These are phyloP conservation scores for Tinamus major DNA, from an alignment of 2,797 vertebrate species.

Conservation along the genomic window DNA sequence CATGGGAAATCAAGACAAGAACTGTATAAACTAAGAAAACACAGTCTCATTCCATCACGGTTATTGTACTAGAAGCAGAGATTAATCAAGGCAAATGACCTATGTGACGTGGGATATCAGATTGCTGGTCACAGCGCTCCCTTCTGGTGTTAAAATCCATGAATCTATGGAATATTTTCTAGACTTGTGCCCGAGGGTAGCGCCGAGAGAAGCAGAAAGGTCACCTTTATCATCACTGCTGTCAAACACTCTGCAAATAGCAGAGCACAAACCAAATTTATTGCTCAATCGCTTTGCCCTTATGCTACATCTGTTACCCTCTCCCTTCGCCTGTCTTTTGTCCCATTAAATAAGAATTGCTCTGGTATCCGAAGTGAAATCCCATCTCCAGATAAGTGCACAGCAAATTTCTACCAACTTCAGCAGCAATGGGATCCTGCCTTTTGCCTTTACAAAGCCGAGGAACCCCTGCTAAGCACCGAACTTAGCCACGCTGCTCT, in stretches of 20 bases:
- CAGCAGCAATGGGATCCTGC: rapidly evolving
- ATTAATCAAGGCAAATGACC: background rate
- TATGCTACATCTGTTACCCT: background rate
- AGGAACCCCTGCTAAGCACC: background rate
- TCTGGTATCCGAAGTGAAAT: background rate
- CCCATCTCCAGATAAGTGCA: background rate
- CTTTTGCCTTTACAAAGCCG: background rate
- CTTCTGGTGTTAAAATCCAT: background rate
- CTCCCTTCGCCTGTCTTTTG: background rate
- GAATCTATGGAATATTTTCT: background rate
- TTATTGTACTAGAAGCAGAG: background rate
- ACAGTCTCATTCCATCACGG: background rate
- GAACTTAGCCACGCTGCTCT: background rate
- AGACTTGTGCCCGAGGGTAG: background rate
- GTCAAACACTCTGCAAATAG: constrained; percentile 33
- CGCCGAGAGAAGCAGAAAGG: constrained; percentile 43
- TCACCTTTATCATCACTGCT: constrained; percentile 36
- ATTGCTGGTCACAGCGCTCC: background rate
- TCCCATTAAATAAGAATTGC: background rate
- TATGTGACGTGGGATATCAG: background rate
- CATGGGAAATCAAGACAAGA: background rate
- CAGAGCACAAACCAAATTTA: background rate
- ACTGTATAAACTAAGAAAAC: background rate
- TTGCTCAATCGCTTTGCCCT: constrained; percentile 27
- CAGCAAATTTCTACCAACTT: background rate